Conservation (phyloP, 2,113 vertebrate genomes). For the Zapus hudsonius region DNA sequence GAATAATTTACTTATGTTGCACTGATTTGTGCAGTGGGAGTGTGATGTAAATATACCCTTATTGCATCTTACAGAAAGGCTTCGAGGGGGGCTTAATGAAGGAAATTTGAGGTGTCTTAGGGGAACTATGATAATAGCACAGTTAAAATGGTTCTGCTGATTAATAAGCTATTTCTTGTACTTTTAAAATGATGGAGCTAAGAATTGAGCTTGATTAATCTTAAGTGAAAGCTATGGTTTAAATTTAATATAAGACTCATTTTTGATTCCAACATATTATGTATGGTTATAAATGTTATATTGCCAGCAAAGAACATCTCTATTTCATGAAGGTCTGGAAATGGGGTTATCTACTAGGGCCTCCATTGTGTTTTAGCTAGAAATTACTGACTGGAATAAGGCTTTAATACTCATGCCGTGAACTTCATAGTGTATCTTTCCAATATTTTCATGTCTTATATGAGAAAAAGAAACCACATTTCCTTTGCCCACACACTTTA, state of each 20-base stretch:
- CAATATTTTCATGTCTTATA: neutral
- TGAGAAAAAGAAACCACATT: neutral
- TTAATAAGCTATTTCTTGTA: conserved; percentile 6
- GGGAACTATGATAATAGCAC: neutral
- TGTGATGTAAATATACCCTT: conserved; percentile 64
- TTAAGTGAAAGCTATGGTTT: conserved; percentile 32
- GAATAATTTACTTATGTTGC: conserved; percentile 65
- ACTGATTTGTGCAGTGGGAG: conserved; percentile 66
- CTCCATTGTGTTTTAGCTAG: neutral
- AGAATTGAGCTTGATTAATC: conserved; percentile 46
- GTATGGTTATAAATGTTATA: conserved; percentile 29
- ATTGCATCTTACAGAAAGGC: conserved; percentile 39
- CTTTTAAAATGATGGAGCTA: conserved; percentile 58
- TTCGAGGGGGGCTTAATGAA: conserved; percentile 52
- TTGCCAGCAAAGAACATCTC: neutral
- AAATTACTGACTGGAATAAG: neutral
- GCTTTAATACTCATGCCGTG: neutral
- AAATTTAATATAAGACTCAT: conserved; percentile 25
- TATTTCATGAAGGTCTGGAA: neutral
- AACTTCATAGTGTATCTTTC: neutral
- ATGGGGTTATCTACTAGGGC: neutral
- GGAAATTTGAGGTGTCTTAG: neutral
- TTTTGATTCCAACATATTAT: conserved; percentile 41
- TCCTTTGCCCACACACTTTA: neutral
- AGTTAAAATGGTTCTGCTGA: conserved; percentile 36